Evolutionary conservation across 2,888 invertebrate genomes (phyloP).

Genomic region (Embidobia sp.): DNA sequence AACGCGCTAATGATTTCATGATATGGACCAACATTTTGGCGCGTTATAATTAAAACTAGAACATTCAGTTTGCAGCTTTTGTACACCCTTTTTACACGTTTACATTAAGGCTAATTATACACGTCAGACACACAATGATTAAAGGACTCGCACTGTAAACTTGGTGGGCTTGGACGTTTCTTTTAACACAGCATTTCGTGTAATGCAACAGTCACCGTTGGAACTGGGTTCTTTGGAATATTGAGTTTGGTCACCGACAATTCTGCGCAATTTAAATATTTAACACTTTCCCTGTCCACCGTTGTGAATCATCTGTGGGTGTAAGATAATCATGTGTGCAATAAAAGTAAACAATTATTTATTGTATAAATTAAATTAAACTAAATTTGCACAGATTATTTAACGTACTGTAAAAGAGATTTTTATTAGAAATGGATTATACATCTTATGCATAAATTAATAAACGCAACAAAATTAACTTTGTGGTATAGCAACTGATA

Average conservation of each 20-base stretch:
- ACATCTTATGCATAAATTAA: too few relatives aligned
- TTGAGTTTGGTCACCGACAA: slow-evolving; percentile 30
- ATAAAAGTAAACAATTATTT: too few relatives aligned
- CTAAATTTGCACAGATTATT: too few relatives aligned
- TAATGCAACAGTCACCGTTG: slow-evolving; percentile 36
- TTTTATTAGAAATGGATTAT: too few relatives aligned
- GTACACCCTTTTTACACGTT: slow-evolving; percentile 55
- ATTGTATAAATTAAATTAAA: too few relatives aligned
- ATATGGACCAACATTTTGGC: slow-evolving; percentile 49
- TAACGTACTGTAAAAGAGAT: too few relatives aligned
- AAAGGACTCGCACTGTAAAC: slow-evolving; percentile 55
- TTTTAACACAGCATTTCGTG: slow-evolving; percentile 40
- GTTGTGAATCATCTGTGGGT: too few relatives aligned
- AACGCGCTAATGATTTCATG: slow-evolving; percentile 30
- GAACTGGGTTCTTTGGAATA: slow-evolving; percentile 51
- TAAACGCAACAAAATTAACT: too few relatives aligned
- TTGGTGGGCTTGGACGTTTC: slow-evolving; percentile 53
- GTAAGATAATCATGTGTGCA: too few relatives aligned
- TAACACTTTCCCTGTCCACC: too few relatives aligned
- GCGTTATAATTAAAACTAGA: slow-evolving; percentile 36
- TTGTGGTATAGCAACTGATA: slow-evolving; percentile 17
- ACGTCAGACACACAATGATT: slow-evolving; percentile 52
- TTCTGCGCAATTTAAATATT: slow-evolving; percentile 19
- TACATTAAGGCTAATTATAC: slow-evolving; percentile 55
- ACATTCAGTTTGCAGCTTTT: slow-evolving; percentile 49